Evolutionary conservation across 2,888 invertebrate species (phyloP).

Genomic region (Diplolepis rosae): DNA sequence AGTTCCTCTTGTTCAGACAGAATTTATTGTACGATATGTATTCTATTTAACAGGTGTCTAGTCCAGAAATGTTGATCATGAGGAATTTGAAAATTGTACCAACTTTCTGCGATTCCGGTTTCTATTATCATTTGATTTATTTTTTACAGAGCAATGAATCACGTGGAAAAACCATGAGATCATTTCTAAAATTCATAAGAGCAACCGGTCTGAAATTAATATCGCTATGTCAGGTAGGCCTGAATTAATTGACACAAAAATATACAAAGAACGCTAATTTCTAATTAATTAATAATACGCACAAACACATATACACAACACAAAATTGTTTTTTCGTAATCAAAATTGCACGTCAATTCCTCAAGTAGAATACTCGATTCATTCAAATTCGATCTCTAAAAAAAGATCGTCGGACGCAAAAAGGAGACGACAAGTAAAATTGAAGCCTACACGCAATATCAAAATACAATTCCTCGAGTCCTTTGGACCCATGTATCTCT

Average conservation of each 20-base stretch:
- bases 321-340: background rate
- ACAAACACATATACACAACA: slow-evolving; percentile 20
- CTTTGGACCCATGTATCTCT: slow-evolving; percentile 49
- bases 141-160: slow-evolving; percentile 21
- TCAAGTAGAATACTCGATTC: slow-evolving; percentile 4
- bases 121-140: slow-evolving; percentile 1
- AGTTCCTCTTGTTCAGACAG: slow-evolving; percentile 57
- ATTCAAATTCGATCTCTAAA: slow-evolving; percentile 11
- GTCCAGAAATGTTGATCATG: slow-evolving; percentile 56
- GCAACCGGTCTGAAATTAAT: background rate
- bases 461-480: slow-evolving; percentile 50
- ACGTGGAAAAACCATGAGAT: too few relatives aligned
- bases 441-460: slow-evolving; percentile 15
- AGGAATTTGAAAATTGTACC: slow-evolving; percentile 64
- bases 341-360: slow-evolving; percentile 25
- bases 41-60: slow-evolving; percentile 67
- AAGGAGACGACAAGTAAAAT: slow-evolving; percentile 6
- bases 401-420: slow-evolving; percentile 12
- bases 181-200: background rate
- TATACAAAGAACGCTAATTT: slow-evolving; percentile 35
- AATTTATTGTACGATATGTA: slow-evolving; percentile 65
- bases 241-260: slow-evolving; percentile 42
- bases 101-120: slow-evolving; percentile 47
- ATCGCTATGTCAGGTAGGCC: slow-evolving; percentile 37
- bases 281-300: slow-evolving; percentile 7